phyloP scores from a whole-genome alignment of 1,140 invertebrate species.

The Brachionus calyciflorus region DNA sequence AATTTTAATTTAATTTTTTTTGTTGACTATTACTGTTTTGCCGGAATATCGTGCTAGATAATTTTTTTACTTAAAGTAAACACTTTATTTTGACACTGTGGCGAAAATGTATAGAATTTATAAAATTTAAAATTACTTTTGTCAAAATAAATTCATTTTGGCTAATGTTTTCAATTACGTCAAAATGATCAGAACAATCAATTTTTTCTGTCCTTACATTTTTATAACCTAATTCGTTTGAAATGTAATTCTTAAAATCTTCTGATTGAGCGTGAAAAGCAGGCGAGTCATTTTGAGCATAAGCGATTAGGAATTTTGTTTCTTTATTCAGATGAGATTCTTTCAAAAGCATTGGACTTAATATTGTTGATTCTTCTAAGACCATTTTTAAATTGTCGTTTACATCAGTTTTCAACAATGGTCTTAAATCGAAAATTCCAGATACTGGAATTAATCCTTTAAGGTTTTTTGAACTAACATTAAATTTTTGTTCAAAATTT shows the following conservation, averaged over 20 bases:
- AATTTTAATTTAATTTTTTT: too few species aligned
- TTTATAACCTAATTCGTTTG: not conserved
- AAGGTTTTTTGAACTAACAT: not conserved
- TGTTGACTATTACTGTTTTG: too few species aligned
- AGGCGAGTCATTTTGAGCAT: slow-evolving; percentile 24
- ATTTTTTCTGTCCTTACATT: not conserved
- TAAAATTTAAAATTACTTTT: not conserved
- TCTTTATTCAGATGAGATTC: not conserved
- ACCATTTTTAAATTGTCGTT: slow-evolving; percentile 46
- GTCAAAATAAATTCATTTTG: slow-evolving; percentile 2
- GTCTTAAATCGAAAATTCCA: slow-evolving; percentile 33
- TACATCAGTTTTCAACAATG: slow-evolving; percentile 35
- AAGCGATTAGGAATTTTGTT: not conserved
- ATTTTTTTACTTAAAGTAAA: too few species aligned
- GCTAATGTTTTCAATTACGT: slow-evolving; percentile 31
- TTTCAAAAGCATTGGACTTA: slow-evolving; percentile 8
- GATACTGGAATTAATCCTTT: slow-evolving; percentile 21
- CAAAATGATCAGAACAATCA: slow-evolving; percentile 22
- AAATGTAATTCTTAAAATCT: not conserved
- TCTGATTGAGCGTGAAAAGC: slow-evolving; percentile 30
- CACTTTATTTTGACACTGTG: too few species aligned
- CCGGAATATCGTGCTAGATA: too few species aligned
- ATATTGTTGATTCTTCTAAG: not conserved
- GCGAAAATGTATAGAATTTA: not conserved
- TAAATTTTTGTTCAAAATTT: not conserved